phyloP scores from a whole-genome alignment of 2,797 vertebrate species.

The Sphenopsis melanotis region DNA sequence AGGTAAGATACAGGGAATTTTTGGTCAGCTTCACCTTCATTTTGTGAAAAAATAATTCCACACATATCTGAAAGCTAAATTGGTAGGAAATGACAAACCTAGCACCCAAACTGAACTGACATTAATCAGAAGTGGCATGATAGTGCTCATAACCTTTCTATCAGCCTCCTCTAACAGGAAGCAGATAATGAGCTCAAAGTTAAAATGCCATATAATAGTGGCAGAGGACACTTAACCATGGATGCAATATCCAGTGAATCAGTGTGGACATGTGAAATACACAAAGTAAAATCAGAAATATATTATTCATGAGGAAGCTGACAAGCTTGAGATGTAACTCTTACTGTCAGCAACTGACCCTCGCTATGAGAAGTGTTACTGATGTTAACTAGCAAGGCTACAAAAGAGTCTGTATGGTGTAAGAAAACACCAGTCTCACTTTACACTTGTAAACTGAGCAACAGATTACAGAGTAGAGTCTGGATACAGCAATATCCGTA shows the following conservation, averaged over 20 bases:
- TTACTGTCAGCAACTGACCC: neutral
- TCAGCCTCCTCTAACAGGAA: neutral
- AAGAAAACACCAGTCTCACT: neutral
- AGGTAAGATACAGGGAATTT: neutral
- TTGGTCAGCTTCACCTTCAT: neutral
- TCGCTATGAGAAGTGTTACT: neutral
- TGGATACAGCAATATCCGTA: neutral
- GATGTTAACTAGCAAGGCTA: neutral
- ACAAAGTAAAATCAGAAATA: neutral
- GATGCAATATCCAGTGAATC: neutral
- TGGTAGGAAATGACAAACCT: neutral
- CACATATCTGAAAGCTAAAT: neutral
- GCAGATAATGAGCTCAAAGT: neutral
- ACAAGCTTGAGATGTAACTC: neutral
- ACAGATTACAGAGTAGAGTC: neutral
- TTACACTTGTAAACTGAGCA: neutral
- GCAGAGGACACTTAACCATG: neutral
- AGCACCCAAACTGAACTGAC: neutral
- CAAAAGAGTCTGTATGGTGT: neutral
- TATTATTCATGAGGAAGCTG: neutral
- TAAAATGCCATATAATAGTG: neutral
- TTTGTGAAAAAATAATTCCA: neutral
- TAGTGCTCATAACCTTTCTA: neutral
- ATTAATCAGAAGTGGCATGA: neutral
- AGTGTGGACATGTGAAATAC: neutral